Base-by-base conservation (phyloP, 2,888 invertebrate genomes). In the Melanostoma mellinum region DNA sequence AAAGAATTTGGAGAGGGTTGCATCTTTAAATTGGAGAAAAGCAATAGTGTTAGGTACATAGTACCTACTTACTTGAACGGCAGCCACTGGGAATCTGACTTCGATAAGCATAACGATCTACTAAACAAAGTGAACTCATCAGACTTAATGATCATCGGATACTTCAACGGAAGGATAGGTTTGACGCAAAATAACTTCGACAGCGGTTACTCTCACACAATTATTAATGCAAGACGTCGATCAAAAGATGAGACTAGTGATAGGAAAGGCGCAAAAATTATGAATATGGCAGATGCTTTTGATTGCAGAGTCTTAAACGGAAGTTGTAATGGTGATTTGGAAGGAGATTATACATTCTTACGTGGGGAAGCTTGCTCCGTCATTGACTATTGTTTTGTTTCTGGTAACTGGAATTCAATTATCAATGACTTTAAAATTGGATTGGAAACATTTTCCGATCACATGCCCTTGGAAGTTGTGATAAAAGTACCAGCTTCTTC, bases 61-160 rank as follows among this genome's bases (percentile, higher is more conserved):
- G 56, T 46, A 0, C 38, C 38, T n/a, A 56, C 36, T 30, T 67
- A 67, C 8, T 42, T 53, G 33, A 67, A 67, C n/a, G 52, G 53
- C 33, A 55, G 32, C 5, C 8, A 30, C 9, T 46, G 68, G 55
- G n/a, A 10, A 6, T 20, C 46, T 2, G 56, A 55, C 8, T 56
- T 38, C n/a, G 8, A n/a, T 33, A 46, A 38, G 56, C 35, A 36
- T 36, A 48, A 4, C n/a, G 67, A 42, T 53, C 9, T 42, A 8
- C 33, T 42, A 20, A 42, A 44, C 10, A 55, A 44, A 40, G 6
- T 40, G 48, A 33, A 3, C 3, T 5, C 40, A 50, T 33, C 58
- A 6, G 40, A 58, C 4, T 35, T 55, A 35, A 3, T 55, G 32
- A 20, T 68, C 0, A 6, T 52, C 9, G 40, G 50, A 10, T 35